phyloP scores from a whole-genome alignment of 1,140 invertebrate species.

The Popillia japonica region DNA sequence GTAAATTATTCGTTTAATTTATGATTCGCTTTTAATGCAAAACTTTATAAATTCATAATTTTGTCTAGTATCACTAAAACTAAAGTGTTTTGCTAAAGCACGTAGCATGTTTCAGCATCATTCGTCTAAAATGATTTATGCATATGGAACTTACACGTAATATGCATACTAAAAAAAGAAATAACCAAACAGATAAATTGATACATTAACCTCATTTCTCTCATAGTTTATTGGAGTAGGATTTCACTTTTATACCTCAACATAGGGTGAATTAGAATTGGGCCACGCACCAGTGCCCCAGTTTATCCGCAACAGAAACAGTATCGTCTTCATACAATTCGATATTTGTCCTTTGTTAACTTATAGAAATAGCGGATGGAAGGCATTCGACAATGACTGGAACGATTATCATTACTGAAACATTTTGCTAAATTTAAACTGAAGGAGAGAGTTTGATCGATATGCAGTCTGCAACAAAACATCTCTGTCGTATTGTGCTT shows the following conservation, averaged over 20 bases:
- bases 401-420: constrained; percentile 27
- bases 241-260: constrained; percentile 32
- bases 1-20: no score
- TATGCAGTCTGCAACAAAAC: constrained; percentile 28
- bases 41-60: no score
- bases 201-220: constrained; percentile 13
- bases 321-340: background rate
- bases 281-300: constrained; percentile 19
- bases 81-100: background rate
- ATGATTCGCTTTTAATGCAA: no score
- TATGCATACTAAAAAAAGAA: background rate
- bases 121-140: background rate
- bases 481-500: constrained; percentile 13
- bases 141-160: background rate
- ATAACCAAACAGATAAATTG: constrained; percentile 21
- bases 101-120: background rate
- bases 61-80: no score
- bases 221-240: background rate
- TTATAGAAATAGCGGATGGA: constrained; percentile 8
- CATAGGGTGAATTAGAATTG: background rate
- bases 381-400: constrained; percentile 18
- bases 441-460: constrained; percentile 31
- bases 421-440: constrained; percentile 29
- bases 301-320: background rate
- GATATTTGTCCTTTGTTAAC: constrained; percentile 9